Evolutionary conservation across 2,113 vertebrate species (phyloP).

Genomic region (Paracanthobrama guichenoti): DNA sequence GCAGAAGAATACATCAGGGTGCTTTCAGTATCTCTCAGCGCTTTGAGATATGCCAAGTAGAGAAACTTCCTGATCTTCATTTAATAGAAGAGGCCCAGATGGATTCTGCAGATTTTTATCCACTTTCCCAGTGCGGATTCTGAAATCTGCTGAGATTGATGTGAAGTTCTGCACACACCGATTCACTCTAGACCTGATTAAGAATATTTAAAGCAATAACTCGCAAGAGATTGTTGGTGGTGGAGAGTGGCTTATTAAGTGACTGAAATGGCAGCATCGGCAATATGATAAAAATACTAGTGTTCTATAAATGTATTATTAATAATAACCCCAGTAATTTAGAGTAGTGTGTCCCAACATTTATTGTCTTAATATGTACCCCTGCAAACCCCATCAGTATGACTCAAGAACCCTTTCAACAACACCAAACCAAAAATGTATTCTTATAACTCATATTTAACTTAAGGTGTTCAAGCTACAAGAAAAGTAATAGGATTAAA

Average conservation of each 20-base stretch:
- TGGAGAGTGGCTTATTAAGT: slow-evolving; percentile 6
- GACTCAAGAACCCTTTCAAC: not conserved
- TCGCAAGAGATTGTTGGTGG: not conserved
- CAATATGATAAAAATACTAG: not conserved
- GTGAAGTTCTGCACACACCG: not conserved
- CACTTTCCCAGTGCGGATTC: not conserved
- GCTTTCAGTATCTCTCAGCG: not conserved
- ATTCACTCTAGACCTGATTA: slow-evolving; percentile 8
- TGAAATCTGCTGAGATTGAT: not conserved
- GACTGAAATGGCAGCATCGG: not conserved
- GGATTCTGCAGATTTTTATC: not conserved
- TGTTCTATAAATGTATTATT: not conserved
- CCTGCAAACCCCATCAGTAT: not conserved
- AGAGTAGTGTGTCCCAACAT: not conserved
- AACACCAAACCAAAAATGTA: not conserved
- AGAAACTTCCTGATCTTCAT: slow-evolving; percentile 1
- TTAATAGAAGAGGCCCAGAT: not conserved
- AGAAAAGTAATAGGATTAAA: not conserved
- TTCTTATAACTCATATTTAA: not conserved
- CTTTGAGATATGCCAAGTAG: slow-evolving; percentile 11
- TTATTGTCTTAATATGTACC: not conserved
- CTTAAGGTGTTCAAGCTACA: not conserved
- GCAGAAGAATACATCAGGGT: slow-evolving; percentile 3
- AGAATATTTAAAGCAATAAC: slow-evolving; percentile 9
- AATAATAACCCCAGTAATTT: not conserved